Base-by-base conservation (phyloP, 2,113 vertebrate genomes). In the Pelecanoides urinatrix region DNA sequence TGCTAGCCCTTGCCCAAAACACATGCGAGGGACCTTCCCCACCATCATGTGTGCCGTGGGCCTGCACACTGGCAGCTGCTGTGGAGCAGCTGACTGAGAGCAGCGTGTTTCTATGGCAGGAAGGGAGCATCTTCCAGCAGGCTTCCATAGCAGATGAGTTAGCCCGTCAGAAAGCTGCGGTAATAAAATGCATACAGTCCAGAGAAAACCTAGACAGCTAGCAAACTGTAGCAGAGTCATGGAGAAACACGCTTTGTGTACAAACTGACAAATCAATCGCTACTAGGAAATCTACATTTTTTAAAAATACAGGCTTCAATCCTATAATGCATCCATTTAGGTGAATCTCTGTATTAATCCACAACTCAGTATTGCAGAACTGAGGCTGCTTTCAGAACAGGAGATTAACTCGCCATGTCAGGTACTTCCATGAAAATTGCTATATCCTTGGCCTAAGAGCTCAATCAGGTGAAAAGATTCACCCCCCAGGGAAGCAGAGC, bases 191-290 rank as follows among this genome's bases (percentile, higher is more conserved):
- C 12, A 4, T 45, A 21, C 34, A 53, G 40, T 61, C 49, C 55
- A 68, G 36, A 73, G 42, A 70, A 88, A 70, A 42, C 38, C 26
- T 65, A 61, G 49, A 18, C 16, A 53, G 66, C 25, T 44, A 34
- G 34, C 23, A 86, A 65, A 68, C 27, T 18, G 0, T 17, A 34
- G 34, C 62, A 73, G 45, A 76, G 55, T 63, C 45, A 19, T 8
- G 38, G 53, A 71, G 38, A 73, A 93, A 49, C 30, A 45, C 0
- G 0, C 47, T 26, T 25, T 0, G 0, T 20, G 16, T 47, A 32
- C 47, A 55, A 90, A 78, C 26, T 66, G 59, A 45, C 56, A 82
- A 63, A 61, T 45, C 45, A 53, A 22, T 44, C 44, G 21, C 36
- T 58, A 13, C 11, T 52, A 23, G 56, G 42, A 67, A 73, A 3